These are phyloP conservation scores for Crossoptilon crossoptilon DNA, from an alignment of 2,797 vertebrate genomes.

Conservation along the genomic window DNA sequence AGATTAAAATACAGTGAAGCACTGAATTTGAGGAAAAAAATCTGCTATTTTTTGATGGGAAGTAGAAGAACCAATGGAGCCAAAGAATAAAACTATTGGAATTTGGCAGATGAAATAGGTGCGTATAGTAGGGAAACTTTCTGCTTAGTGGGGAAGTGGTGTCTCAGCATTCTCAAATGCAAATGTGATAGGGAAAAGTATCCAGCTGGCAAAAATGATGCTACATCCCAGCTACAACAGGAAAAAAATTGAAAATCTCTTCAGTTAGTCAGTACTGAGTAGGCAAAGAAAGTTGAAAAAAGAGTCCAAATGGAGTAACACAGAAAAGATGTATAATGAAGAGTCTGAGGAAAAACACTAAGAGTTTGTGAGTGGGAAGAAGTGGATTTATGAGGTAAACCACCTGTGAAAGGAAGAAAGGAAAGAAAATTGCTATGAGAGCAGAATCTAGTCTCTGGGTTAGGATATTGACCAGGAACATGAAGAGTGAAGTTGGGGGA, in stretches of 20 bases:
- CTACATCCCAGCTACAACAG: not conserved
- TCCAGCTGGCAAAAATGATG: not conserved
- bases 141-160: not conserved
- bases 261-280: not conserved
- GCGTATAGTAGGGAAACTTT: not conserved
- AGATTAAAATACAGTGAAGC: not conserved
- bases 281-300: not conserved
- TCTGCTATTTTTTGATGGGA: too few relatives aligned
- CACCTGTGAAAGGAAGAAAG: not conserved
- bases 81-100: not conserved
- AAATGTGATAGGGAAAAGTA: not conserved
- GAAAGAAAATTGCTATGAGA: not conserved
- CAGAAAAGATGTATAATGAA: not conserved
- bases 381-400: not conserved
- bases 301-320: not conserved
- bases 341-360: not conserved
- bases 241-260: not conserved
- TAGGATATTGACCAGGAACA: fast-evolving
- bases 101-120: not conserved
- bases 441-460: not conserved
- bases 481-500: not conserved
- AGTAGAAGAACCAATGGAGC: not conserved
- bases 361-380: not conserved
- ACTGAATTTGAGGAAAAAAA: not conserved
- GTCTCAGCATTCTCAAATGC: not conserved